phyloP scores from a whole-genome alignment of 2,888 invertebrate species.

The Tupiocoris notatus region DNA sequence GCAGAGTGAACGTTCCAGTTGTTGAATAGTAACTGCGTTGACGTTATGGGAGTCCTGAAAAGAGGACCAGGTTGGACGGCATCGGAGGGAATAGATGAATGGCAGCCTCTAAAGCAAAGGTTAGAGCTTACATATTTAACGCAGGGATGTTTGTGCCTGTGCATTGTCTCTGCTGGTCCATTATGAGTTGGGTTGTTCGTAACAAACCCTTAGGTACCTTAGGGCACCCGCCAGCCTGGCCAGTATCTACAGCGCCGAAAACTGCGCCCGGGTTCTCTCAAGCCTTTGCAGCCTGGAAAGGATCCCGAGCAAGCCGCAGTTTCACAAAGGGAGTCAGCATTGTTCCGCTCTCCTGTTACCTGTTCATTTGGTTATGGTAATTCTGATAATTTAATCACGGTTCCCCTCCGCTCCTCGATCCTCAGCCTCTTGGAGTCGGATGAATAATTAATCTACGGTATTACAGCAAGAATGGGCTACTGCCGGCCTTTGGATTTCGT shows the following conservation, averaged over 20 bases:
- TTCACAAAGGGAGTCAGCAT: slow-evolving; percentile 35
- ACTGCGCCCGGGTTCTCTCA: neutral
- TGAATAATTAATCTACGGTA: slow-evolving; percentile 25
- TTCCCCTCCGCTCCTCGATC: slow-evolving; percentile 7
- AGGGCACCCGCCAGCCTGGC: neutral
- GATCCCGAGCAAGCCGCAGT: neutral
- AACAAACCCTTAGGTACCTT: slow-evolving; percentile 4
- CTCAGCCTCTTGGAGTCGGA: neutral
- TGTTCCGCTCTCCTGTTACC: slow-evolving; percentile 36
- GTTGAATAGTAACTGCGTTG: neutral
- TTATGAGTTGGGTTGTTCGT: slow-evolving; percentile 24
- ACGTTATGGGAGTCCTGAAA: neutral
- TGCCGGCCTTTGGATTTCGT: no score
- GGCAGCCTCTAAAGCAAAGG: slow-evolving; percentile 3
- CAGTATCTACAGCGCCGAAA: neutral
- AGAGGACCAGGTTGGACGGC: neutral
- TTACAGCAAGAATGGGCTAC: slow-evolving; percentile 2
- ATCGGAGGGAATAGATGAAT: slow-evolving; percentile 28
- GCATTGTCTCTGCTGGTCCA: slow-evolving; percentile 26
- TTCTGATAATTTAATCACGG: slow-evolving; percentile 38
- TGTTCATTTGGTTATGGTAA: slow-evolving; percentile 39
- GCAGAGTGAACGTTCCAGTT: neutral
- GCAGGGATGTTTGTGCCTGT: slow-evolving; percentile 7
- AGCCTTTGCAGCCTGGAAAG: neutral
- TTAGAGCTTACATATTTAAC: slow-evolving; percentile 37